These are phyloP conservation scores for Corythaeola cristata DNA, from an alignment of 2,113 vertebrate genomes.

Conservation along the genomic window DNA sequence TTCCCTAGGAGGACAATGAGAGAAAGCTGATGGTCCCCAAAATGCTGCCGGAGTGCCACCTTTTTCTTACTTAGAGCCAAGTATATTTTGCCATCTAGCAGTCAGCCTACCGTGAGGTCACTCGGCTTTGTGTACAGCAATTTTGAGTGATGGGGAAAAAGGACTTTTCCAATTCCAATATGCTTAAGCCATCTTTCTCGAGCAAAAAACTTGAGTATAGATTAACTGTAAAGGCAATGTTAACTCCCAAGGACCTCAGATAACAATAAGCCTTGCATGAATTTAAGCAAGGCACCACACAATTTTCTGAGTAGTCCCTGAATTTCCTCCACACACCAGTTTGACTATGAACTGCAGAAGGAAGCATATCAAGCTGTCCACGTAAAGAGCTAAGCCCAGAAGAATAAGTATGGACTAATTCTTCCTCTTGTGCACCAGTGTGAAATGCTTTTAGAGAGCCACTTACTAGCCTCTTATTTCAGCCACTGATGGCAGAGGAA, in stretches of 20 bases:
- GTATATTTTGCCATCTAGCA: background rate
- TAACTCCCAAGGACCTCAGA: background rate
- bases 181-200: background rate
- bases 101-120: background rate
- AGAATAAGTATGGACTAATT: background rate
- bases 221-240: background rate
- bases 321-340: rapidly evolving
- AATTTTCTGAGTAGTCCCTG: background rate
- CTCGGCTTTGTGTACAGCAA: background rate
- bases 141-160: background rate
- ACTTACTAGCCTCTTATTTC: background rate
- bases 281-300: background rate
- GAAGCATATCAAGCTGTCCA: background rate
- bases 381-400: background rate
- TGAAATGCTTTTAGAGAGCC: background rate
- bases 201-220: background rate
- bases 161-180: background rate
- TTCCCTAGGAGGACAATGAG: background rate
- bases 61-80: background rate
- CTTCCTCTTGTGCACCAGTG: background rate
- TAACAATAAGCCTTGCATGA: background rate
- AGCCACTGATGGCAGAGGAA: background rate
- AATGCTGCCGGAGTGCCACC: background rate
- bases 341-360: background rate
- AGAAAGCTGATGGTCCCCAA: background rate